Evolutionary conservation across 2,113 vertebrate genomes (phyloP).

Genomic region (Echinops telfairi): DNA sequence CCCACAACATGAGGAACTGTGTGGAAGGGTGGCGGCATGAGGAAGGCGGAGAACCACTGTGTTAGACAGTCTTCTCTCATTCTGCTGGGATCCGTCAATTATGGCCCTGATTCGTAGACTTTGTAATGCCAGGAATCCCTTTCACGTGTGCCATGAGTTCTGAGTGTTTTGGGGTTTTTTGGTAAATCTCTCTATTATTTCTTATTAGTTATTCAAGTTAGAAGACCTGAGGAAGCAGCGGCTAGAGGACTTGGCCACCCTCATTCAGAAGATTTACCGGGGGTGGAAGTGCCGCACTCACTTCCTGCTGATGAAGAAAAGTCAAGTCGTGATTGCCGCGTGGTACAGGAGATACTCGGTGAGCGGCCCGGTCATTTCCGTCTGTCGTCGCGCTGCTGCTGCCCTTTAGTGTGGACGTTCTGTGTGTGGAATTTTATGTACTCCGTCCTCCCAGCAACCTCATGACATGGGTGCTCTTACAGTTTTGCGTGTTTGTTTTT

Average conservation of each 20-base stretch:
- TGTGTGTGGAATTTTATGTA: neutral
- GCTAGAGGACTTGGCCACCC: conserved; percentile 94
- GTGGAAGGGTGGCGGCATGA: no score
- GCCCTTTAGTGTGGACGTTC: neutral
- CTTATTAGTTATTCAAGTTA: conserved; percentile 93
- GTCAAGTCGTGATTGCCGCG: conserved; percentile 95
- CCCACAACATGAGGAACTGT: no score
- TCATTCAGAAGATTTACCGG: conserved; percentile 98
- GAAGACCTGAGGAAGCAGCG: conserved; percentile 95
- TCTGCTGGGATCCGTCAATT: neutral
- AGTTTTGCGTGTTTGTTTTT: no score
- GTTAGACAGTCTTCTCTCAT: neutral
- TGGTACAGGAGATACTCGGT: conserved; percentile 96
- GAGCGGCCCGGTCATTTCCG: conserved; percentile 66
- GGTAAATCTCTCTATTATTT: neutral
- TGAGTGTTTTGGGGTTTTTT: neutral
- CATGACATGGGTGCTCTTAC: neutral
- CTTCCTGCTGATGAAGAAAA: conserved; percentile 95
- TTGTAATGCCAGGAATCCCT: neutral
- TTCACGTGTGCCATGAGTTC: neutral
- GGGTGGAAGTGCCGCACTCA: conserved; percentile 95
- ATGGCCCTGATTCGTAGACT: neutral
- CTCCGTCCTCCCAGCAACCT: neutral
- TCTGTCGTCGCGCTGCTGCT: neutral
- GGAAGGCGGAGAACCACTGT: no score